phyloP scores from a whole-genome alignment of 1,140 invertebrate genomes.

The Drosophila prosaltans region DNA sequence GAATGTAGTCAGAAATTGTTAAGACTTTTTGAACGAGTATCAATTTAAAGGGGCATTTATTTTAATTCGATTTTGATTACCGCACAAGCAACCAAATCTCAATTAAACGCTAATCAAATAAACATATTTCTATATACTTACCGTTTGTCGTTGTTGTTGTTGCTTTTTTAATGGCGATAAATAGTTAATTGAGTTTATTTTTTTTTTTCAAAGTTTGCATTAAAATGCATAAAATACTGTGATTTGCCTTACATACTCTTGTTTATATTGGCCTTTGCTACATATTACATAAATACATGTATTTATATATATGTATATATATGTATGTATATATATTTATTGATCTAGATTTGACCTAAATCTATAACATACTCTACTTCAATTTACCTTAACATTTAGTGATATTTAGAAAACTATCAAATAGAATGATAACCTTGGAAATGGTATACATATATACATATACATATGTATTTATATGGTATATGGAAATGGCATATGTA shows the following conservation, averaged over 20 bases:
- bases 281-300: no score
- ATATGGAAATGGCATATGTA: no score
- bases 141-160: slow-evolving; percentile 13
- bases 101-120: slow-evolving; percentile 51
- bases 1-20: slow-evolving; percentile 68
- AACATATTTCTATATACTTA: slow-evolving; percentile 34
- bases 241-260: not conserved
- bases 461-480: no score
- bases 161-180: slow-evolving; percentile 33
- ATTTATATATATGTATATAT: no score
- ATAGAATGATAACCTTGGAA: no score
- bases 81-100: slow-evolving; percentile 32
- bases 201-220: not conserved
- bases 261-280: not conserved
- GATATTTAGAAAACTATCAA: no score
- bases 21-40: slow-evolving; percentile 33
- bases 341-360: not conserved
- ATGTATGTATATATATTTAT: no score
- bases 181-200: slow-evolving; percentile 33
- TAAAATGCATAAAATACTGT: not conserved
- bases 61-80: slow-evolving; percentile 58
- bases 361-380: no score
- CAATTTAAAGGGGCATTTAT: slow-evolving; percentile 48
- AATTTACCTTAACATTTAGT: no score
- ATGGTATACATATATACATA: no score